Evolutionary conservation across 2,888 invertebrate species (phyloP), one percentile per base, ranked within the genome.

Genomic region (Phlogophora meticulosa): DNA sequence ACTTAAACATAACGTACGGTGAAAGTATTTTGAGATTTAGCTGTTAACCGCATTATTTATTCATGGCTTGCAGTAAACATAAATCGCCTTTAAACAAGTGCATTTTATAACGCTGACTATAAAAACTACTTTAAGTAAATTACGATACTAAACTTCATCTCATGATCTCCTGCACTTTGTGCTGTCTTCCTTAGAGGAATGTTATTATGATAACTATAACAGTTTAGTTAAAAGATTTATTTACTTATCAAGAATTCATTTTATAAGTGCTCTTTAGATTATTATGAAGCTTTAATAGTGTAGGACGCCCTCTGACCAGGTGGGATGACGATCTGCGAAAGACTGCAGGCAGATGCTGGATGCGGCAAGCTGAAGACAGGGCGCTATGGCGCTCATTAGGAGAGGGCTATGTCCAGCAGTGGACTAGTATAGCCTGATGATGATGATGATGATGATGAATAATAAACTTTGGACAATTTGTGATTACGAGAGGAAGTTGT

Each of bases 11-110:
- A 82, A 83, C 75, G 69, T 83, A 79, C 75, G 76, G 83, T 83
- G 83, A 83, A 83, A 83, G 85, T 83, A 77, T 84, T 83, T 71
- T 71, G 70, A 83, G 83, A 83, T 83, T 83, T 82, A 80, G 72
- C 81, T 72, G 81, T 77, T 75, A 80, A 75, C 74, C 74, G 64
- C 74, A 69, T 84, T 84, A 83, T 76, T 82, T 83, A 83, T 83
- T 84, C 83, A 84, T 82, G 74, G 71, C 72, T 53, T 46, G 85
- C 81, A 73, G 81, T 82, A 84, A 83, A 82, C 82, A 66, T 84
- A 84, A 82, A 84, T 76, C 80, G 73, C 72, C 76, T 75, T 82
- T 80, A 76, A 82, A 84, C 78, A 82, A 78, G 74, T 80, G 81
- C 85, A 83, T 72, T 84, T 78, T 80, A 80, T 72, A 69, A 72